A percentile compares a stretch with the other conserved stretches of the same genome.
These are phyloP conservation scores for Lasiurus borealis DNA, from an alignment of 2,113 vertebrate genomes.

Conservation along the genomic window DNA sequence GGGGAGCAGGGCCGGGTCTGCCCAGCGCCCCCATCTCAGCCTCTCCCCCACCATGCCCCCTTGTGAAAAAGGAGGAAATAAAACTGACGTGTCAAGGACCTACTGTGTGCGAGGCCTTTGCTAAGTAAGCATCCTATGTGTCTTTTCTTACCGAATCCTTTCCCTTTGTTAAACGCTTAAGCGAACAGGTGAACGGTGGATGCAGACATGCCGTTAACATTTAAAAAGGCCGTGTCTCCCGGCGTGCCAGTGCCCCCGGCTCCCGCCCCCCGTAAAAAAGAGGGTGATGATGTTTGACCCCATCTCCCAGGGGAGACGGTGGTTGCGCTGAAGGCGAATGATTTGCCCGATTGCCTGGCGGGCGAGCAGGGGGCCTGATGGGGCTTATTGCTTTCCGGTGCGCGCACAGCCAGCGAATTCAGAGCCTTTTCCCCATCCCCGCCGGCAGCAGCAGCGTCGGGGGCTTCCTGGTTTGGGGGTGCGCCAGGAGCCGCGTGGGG, in stretches of 20 bases:
- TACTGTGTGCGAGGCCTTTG: background rate
- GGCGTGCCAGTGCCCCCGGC: too few species aligned
- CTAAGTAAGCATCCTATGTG: too few species aligned
- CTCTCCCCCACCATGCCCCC: background rate
- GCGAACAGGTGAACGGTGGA: background rate
- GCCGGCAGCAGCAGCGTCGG: too few species aligned
- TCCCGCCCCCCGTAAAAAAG: too few species aligned
- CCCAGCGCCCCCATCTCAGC: background rate
- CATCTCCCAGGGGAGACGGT: too few species aligned
- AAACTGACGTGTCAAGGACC: background rate
- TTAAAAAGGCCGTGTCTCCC: background rate
- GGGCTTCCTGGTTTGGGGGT: too few species aligned
- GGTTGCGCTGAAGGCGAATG: too few species aligned
- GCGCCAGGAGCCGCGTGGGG: too few species aligned
- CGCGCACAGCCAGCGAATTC: background rate
- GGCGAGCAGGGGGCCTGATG: background rate
- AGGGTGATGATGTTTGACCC: too few species aligned
- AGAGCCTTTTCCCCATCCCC: background rate
- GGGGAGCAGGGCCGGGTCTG: accelerated
- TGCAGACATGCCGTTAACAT: background rate
- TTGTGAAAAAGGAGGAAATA: background rate
- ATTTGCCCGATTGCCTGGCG: too few species aligned
- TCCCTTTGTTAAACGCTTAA: background rate
- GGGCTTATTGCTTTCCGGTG: background rate
- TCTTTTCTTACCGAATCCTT: background rate